Base-by-base conservation (phyloP, 1,140 invertebrate genomes). In the Pseudoatta argentina region DNA sequence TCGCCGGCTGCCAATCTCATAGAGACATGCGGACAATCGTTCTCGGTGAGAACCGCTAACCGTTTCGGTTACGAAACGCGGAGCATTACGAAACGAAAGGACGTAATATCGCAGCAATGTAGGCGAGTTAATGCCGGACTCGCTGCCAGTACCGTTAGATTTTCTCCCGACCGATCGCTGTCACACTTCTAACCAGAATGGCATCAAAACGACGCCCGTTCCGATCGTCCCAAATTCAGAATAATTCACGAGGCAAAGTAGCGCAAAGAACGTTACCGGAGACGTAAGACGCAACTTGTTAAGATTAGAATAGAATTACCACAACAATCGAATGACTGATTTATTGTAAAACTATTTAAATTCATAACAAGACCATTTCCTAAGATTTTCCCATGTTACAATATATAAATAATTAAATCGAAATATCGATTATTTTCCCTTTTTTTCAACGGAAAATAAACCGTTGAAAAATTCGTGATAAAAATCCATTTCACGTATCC, bases 61-160 rank as follows among this genome's bases (percentile, higher is more conserved):
- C 89, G 89, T 91, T 85, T 92, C 88, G 91, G 92, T 94, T 94
- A 94, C 91, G 93, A 94, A 94, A 94, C 91, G 72, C 81, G 78
- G 86, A 86, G 63, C 86, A 89, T 94, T 94, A 94, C 92, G 93
- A 94, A 94, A 94, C 90, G 64, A 75, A 91, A 93, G 91, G 92
- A 93, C 92, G 92, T 94, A 94, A 94, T 93, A 93, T 91, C 90
- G 71, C 77, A 78, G 85, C 87, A n/a, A 93, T 92, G 90, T 92
- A 92, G 91, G 91, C 90, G 88, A 93, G 83, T 83, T 87, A 73
- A 87, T 64, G 83, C 90, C 87, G 86, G 67, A 76, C 78, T 87
- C 51, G 73, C 51, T 66, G 66, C 34, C 44, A 67, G 86, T 93
- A 93, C 93, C 93, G 93, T 94, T 94, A 94, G 93, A 94, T 94